These are phyloP conservation scores for Bombyx mori DNA, from an alignment of 1,140 invertebrate species.

Conservation along the genomic window DNA sequence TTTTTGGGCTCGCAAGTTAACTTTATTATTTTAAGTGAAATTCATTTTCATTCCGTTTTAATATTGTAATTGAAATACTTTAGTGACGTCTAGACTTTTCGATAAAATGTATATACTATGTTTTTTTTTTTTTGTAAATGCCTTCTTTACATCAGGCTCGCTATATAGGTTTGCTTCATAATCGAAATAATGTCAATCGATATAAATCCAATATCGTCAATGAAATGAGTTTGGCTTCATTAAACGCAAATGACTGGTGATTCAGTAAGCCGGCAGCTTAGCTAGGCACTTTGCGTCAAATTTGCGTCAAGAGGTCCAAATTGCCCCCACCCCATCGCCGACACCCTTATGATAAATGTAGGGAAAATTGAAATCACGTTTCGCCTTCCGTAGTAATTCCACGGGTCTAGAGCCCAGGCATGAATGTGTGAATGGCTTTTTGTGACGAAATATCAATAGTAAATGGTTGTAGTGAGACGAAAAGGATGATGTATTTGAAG, in stretches of 20 bases:
- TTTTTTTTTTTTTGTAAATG: too few species aligned
- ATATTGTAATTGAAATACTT: too few species aligned
- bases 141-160: too few species aligned
- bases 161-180: too few species aligned
- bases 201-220: constrained; percentile 3
- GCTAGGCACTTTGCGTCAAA: constrained; percentile 47
- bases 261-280: constrained; percentile 40
- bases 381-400: constrained; percentile 34
- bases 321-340: constrained; percentile 28
- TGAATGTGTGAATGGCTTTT: constrained; percentile 31
- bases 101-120: too few species aligned
- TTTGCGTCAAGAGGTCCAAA: constrained; percentile 46
- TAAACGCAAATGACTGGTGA: constrained; percentile 46
- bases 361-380: constrained; percentile 50
- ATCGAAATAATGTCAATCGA: too few species aligned
- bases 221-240: constrained; percentile 38
- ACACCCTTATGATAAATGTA: constrained; percentile 45
- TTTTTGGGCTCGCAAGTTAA: too few species aligned
- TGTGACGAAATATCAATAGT: constrained; percentile 28
- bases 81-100: too few species aligned
- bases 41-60: too few species aligned
- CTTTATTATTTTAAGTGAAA: too few species aligned
- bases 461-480: constrained; percentile 16
- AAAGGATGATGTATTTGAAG: constrained; percentile 19
- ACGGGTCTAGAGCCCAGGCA: constrained; percentile 19